These are phyloP conservation scores for Cantharis rufa DNA, from an alignment of 2,888 invertebrate genomes.

Conservation along the genomic window DNA sequence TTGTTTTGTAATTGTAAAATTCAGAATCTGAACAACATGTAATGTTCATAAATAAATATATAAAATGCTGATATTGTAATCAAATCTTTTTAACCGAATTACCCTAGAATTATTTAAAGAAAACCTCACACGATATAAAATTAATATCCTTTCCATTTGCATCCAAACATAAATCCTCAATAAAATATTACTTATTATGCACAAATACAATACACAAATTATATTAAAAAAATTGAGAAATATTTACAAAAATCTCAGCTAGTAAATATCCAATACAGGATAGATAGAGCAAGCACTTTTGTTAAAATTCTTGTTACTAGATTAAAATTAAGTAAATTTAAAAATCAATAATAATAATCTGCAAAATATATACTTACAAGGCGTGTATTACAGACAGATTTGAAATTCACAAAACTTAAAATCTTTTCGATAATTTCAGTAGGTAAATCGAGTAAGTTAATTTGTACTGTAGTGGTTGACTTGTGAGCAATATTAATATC, in stretches of 20 bases:
- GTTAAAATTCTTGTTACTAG: not conserved
- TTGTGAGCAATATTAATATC: slow-evolving; percentile 31
- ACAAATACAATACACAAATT: not conserved
- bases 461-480: slow-evolving; percentile 37
- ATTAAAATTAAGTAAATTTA: not conserved
- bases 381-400: slow-evolving; percentile 53
- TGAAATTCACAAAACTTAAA: slow-evolving; percentile 73
- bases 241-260: not conserved
- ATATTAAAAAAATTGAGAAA: not conserved
- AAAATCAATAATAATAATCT: not conserved
- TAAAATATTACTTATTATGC: no score
- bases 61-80: no score
- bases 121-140: not conserved
- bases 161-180: not conserved
- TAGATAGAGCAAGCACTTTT: not conserved
- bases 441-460: slow-evolving; percentile 71
- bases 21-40: not conserved
- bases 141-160: not conserved
- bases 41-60: not conserved
- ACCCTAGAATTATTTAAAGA: not conserved
- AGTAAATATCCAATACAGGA: not conserved
- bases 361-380: slow-evolving; percentile 12
- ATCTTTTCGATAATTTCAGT: slow-evolving; percentile 81
- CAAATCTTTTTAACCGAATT: not conserved
- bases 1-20: not conserved